Base-by-base conservation (phyloP, 2,888 invertebrate genomes). In the Adineta ricciae region DNA sequence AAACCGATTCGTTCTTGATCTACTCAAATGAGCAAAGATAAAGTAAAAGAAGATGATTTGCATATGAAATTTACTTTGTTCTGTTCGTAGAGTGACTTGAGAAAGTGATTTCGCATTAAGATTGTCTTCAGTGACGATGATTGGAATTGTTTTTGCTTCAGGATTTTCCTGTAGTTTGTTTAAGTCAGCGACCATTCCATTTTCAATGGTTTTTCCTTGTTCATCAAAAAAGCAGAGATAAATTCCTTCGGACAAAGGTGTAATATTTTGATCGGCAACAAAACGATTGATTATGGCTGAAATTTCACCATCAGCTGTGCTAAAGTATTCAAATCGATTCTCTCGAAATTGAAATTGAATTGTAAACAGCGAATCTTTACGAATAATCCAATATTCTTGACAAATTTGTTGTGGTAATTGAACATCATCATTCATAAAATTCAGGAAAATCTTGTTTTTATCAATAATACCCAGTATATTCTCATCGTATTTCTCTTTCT, bases 21-120 rank as follows among this genome's bases (percentile, higher is more conserved):
- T 49, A 49, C 8, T 11, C 49, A 49, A 49, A 8, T 49, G 14
- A 11, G 8, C 49, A 49, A 49, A 11, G 49, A 49, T 8, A 49
- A 49, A 49, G 14, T 11, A 49, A 49, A 49, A 11, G 49, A 49
- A 49, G n/a, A n/a, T n/a, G n/a, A 49, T 1, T 92, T 93, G 90
- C 8, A 56, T 56, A 56, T 56, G 56, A n/a, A n/a, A 36, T 36
- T 72, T 72, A 72, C 72, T 21, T 72, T 72, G 32, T 36, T 72
- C 36, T n/a, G 36, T 9, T 32, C 36, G 72, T 9, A 36, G 32
- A 72, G 32, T 36, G 2, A 72, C 19, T 38, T 72, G 32, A 36
- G 19, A 72, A 5, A 72, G 19, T 19, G 4, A 16, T 19, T 3
- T 1, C 32, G 32, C 36, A 3, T 19, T 21, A 21, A 19, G 16